A percentile compares a stretch with the other conserved stretches of the same genome.
Conservation (phyloP, 2,113 vertebrate genomes). For the Xiphophorus couchianus region DNA sequence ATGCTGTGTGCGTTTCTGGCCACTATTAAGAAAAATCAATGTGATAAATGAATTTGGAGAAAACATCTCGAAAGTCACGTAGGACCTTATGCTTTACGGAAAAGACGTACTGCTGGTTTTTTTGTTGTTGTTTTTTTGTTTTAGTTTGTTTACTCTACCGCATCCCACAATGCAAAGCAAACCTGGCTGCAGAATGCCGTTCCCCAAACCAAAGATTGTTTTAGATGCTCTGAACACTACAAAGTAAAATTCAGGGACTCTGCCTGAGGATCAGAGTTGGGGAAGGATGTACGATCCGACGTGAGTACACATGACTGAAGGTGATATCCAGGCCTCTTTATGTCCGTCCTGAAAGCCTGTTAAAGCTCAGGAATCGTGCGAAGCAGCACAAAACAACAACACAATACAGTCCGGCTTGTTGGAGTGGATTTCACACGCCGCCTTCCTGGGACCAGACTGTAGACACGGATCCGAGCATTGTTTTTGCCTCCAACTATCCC, state of each 20-base stretch:
- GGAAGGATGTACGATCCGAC: neutral
- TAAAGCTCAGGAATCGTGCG: slow-evolving; percentile 42
- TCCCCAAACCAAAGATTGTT: neutral
- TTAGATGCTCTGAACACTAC: neutral
- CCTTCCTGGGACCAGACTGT: slow-evolving; percentile 41
- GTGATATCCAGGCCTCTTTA: neutral
- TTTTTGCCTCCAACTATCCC: slow-evolving; percentile 42
- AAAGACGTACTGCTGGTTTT: too few species aligned
- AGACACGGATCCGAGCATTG: slow-evolving; percentile 67
- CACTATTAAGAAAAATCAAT: neutral
- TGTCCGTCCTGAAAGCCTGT: slow-evolving; percentile 7
- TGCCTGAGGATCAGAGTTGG: neutral
- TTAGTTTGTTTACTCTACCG: neutral
- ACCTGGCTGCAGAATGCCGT: neutral
- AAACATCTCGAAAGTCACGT: neutral
- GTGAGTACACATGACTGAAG: neutral
- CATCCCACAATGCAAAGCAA: neutral
- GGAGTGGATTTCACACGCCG: slow-evolving; percentile 45
- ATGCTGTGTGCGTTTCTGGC: too few species aligned
- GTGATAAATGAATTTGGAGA: neutral
- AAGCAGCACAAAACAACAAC: neutral
- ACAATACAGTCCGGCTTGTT: slow-evolving; percentile 55
- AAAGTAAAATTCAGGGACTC: neutral
- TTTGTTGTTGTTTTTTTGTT: too few species aligned
- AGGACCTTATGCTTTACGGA: too few species aligned